These are phyloP conservation scores for Drosophila flavopinicola DNA, from an alignment of 2,888 invertebrate species.

Conservation along the genomic window DNA sequence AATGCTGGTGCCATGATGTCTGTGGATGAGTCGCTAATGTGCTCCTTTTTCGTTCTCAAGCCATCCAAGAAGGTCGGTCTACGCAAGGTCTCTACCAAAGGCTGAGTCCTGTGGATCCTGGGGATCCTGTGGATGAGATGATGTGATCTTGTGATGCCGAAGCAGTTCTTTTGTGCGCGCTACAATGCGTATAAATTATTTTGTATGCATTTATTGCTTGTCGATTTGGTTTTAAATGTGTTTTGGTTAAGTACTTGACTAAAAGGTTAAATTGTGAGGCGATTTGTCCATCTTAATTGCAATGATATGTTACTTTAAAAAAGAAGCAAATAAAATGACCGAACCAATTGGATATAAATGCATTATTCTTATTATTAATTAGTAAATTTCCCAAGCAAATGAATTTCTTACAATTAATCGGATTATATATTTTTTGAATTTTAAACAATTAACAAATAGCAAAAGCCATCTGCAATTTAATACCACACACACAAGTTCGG, in stretches of 20 bases:
- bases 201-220: conserved; percentile 8
- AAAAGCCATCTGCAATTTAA: neutral
- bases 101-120: neutral
- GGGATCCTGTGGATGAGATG: neutral
- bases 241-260: too few species aligned
- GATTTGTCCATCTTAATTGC: too few species aligned
- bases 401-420: too few species aligned
- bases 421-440: too few species aligned
- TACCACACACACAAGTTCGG: neutral
- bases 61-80: conserved; percentile 49
- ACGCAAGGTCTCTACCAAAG: conserved; percentile 43
- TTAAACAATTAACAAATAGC: too few species aligned
- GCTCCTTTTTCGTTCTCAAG: conserved; percentile 88
- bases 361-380: too few species aligned
- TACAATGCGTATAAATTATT: conserved; percentile 34
- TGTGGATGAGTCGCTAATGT: conserved; percentile 97
- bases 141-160: neutral
- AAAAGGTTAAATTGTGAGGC: neutral
- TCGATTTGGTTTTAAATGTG: neutral
- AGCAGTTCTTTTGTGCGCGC: conserved; percentile 2
- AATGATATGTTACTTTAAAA: too few species aligned
- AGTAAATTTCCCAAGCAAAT: too few species aligned
- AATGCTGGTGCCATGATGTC: conserved; percentile 97
- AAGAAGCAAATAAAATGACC: too few species aligned
- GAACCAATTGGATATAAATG: too few species aligned